Conservation (phyloP, 2,888 invertebrate genomes). For the Hipparchia sbordonii region DNA sequence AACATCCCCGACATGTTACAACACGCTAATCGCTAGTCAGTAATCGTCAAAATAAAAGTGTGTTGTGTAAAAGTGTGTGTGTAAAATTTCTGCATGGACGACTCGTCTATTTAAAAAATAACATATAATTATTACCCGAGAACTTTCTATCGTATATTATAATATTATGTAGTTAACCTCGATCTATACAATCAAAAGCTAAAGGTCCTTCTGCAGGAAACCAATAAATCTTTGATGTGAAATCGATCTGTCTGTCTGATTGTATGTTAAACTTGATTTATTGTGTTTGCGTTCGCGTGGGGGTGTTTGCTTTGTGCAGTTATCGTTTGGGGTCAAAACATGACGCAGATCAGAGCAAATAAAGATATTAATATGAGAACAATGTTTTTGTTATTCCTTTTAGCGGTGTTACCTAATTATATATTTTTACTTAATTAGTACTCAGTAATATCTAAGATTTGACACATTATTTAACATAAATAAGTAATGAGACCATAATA, state of each 20-base stretch:
- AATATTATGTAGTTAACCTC: not conserved
- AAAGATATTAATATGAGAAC: slow-evolving; percentile 14
- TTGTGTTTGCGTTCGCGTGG: slow-evolving; percentile 12
- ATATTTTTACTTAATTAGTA: not conserved
- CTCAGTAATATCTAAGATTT: not conserved
- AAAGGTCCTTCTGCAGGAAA: slow-evolving; percentile 11
- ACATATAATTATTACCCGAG: too few relatives aligned
- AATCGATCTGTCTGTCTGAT: slow-evolving; percentile 16
- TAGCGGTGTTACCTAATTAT: not conserved
- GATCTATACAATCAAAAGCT: slow-evolving; percentile 3
- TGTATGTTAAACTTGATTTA: slow-evolving; percentile 23
- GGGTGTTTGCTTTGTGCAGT: slow-evolving; percentile 15
- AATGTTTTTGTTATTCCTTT: not conserved
- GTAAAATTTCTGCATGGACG: too few relatives aligned
- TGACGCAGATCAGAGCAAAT: slow-evolving; percentile 23
- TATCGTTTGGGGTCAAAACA: slow-evolving; percentile 28
- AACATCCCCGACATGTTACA: too few relatives aligned
- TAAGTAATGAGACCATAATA: too few relatives aligned
- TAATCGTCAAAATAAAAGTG: too few relatives aligned
- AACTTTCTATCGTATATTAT: not conserved
- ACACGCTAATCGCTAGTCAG: too few relatives aligned
- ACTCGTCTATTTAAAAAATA: too few relatives aligned
- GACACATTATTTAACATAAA: too few relatives aligned
- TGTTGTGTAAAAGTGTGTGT: too few relatives aligned
- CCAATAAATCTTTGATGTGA: slow-evolving; percentile 23